Conservation (phyloP, 1,140 invertebrate species). For the Lordiphosa clarofinis region DNA sequence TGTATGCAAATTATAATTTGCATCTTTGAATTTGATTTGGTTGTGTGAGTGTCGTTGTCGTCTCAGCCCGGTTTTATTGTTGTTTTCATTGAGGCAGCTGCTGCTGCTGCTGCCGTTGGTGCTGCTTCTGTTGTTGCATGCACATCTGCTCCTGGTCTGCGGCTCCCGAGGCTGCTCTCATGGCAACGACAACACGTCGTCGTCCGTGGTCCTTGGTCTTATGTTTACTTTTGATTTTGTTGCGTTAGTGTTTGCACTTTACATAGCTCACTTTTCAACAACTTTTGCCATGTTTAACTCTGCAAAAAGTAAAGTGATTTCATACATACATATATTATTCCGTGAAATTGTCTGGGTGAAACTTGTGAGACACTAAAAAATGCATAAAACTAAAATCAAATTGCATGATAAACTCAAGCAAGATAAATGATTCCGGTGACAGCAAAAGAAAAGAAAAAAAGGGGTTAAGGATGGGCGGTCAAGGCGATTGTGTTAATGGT, state of each 20-base stretch:
- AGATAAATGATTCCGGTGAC: slow-evolving; percentile 55
- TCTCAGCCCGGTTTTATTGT: slow-evolving; percentile 26
- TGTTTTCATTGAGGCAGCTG: slow-evolving; percentile 47
- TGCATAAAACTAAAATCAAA: slow-evolving; percentile 50
- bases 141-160: slow-evolving; percentile 1
- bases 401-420: slow-evolving; percentile 44
- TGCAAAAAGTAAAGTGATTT: slow-evolving; percentile 27
- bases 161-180: slow-evolving; percentile 58
- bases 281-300: slow-evolving; percentile 27
- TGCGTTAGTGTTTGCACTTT: slow-evolving; percentile 28
- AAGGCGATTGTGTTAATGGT: slow-evolving; percentile 64
- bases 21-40: slow-evolving; percentile 72
- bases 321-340: slow-evolving; percentile 28
- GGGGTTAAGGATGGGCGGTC: slow-evolving; percentile 20
- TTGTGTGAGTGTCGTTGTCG: slow-evolving; percentile 44
- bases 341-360: slow-evolving; percentile 14
- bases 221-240: slow-evolving; percentile 66
- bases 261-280: slow-evolving; percentile 30
- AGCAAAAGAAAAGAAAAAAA: not conserved
- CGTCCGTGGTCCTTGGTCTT: slow-evolving; percentile 13
- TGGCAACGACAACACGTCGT: slow-evolving; percentile 45
- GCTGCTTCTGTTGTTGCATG: slow-evolving; percentile 14
- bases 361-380: slow-evolving; percentile 14
- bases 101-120: slow-evolving; percentile 10
- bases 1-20: slow-evolving; percentile 74